Conservation (phyloP, 2,113 vertebrate species). For the Budorcas taxicolor region DNA sequence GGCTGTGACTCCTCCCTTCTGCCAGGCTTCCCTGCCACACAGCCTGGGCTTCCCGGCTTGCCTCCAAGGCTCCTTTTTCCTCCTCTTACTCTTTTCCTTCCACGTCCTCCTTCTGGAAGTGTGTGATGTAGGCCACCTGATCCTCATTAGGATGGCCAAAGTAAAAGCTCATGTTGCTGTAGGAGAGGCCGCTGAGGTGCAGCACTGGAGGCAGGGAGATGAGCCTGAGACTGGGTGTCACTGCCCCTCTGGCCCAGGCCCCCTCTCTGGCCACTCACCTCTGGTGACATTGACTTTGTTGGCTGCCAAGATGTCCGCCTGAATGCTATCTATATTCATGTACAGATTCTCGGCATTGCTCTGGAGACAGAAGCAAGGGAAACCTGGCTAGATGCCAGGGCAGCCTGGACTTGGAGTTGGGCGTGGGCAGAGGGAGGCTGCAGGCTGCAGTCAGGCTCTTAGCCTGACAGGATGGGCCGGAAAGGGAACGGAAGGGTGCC, state of each 20-base stretch:
- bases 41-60: neutral
- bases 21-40: neutral
- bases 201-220: neutral
- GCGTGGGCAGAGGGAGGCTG: neutral
- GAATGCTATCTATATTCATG: constrained; percentile 79
- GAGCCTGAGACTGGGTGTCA: neutral
- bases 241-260: neutral
- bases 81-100: neutral
- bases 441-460: neutral
- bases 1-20: neutral
- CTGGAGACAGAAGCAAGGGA: constrained; percentile 50
- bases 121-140: neutral
- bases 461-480: too few species aligned
- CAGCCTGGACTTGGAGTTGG: neutral
- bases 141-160: rapidly evolving
- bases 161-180: neutral
- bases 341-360: constrained; percentile 79
- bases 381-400: neutral
- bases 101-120: neutral
- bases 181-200: rapidly evolving
- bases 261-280: constrained; percentile 23
- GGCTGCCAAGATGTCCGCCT: constrained; percentile 79
- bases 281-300: constrained; percentile 67
- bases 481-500: neutral
- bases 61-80: neutral